Conservation (phyloP, 2,113 vertebrate genomes). For the Pituophis catenifer region DNA sequence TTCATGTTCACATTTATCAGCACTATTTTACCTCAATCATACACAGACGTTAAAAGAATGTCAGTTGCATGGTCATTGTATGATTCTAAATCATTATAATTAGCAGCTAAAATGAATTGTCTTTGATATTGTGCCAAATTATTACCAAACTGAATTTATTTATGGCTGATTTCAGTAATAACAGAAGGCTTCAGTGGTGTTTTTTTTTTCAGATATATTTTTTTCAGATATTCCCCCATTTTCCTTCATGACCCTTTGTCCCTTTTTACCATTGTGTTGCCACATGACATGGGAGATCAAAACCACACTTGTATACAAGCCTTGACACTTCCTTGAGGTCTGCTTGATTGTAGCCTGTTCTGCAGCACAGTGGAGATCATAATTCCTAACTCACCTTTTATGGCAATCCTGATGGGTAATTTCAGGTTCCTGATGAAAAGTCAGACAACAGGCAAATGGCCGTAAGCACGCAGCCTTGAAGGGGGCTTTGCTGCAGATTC, state of each 20-base stretch:
- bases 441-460: conserved; percentile 63
- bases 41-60: background rate
- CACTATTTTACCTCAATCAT: background rate
- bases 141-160: background rate
- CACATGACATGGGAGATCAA: conserved; percentile 21
- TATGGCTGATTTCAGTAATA: conserved; percentile 24
- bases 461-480: conserved; percentile 59
- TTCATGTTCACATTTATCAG: background rate
- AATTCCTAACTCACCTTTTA: conserved; percentile 41
- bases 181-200: conserved; percentile 11
- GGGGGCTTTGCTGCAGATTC: conserved; percentile 63
- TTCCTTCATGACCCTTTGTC: background rate
- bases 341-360: conserved; percentile 33
- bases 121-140: background rate
- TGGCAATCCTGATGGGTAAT: conserved; percentile 62
- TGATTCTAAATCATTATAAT: background rate
- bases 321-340: background rate
- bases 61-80: background rate
- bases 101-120: conserved; percentile 7
- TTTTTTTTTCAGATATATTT: background rate
- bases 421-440: conserved; percentile 61
- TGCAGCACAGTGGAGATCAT: conserved; percentile 16
- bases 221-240: background rate
- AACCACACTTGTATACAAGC: background rate
- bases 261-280: rapidly evolving